Evolutionary conservation across 2,113 vertebrate species (phyloP).

Genomic region (Calyptommatus sinebrachiatus): DNA sequence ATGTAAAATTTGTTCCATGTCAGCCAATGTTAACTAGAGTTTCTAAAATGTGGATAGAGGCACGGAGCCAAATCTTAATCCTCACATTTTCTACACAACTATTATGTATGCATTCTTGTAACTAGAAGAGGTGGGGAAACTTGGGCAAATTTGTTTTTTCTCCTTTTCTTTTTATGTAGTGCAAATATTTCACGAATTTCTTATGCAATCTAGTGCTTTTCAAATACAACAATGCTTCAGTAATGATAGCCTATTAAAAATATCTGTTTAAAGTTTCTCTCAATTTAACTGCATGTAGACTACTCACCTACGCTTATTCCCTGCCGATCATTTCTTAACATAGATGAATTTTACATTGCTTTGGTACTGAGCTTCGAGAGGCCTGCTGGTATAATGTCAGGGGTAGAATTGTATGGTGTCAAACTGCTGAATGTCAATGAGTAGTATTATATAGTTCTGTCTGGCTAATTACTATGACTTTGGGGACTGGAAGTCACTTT

Average conservation of each 20-base stretch:
- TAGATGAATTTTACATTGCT: slow-evolving; percentile 25
- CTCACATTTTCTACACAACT: slow-evolving; percentile 21
- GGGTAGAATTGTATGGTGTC: slow-evolving; percentile 16
- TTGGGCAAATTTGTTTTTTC: slow-evolving; percentile 19
- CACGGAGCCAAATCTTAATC: slow-evolving; percentile 39
- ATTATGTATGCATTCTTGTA: slow-evolving; percentile 25
- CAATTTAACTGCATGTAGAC: slow-evolving; percentile 15
- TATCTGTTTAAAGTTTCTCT: slow-evolving; percentile 35
- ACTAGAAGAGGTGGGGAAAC: slow-evolving; percentile 1
- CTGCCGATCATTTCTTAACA: slow-evolving; percentile 20
- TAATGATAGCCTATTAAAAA: slow-evolving; percentile 44
- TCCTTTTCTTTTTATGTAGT: slow-evolving; percentile 13
- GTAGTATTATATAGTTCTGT: neutral
- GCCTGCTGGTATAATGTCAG: neutral
- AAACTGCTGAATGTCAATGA: neutral
- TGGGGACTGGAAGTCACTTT: neutral
- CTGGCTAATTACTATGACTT: neutral
- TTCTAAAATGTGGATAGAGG: neutral
- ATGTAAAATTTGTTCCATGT: neutral
- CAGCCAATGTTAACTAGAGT: neutral
- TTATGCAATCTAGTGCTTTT: slow-evolving; percentile 37
- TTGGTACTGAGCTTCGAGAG: slow-evolving; percentile 16
- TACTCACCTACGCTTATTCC: neutral
- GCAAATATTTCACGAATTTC: slow-evolving; percentile 45
- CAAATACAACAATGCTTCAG: slow-evolving; percentile 38